phyloP scores from a whole-genome alignment of 2,888 invertebrate genomes.

The Mesorhabditis spiculigera region DNA sequence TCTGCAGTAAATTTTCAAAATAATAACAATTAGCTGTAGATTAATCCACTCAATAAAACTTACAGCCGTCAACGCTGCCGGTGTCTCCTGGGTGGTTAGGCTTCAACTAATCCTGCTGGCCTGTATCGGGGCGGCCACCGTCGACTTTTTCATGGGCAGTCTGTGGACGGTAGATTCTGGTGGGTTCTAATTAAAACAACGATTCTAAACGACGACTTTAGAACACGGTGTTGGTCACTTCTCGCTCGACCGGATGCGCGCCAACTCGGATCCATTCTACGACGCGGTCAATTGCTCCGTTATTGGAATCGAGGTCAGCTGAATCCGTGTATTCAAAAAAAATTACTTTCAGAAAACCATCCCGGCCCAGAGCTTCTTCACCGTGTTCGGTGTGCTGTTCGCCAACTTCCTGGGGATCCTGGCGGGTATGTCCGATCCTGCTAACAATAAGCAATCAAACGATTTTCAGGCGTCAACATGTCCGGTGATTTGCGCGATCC shows the following conservation, averaged over 20 bases:
- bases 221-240: slow-evolving; percentile 82
- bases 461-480: slow-evolving; percentile 79
- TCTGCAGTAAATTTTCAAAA: no score
- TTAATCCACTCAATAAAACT: slow-evolving; percentile 10
- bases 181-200: slow-evolving; percentile 59
- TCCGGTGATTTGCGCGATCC: slow-evolving; percentile 90
- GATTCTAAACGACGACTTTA: slow-evolving; percentile 57
- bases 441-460: not conserved
- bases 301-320: slow-evolving; percentile 21
- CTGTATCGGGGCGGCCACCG: slow-evolving; percentile 79
- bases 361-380: slow-evolving; percentile 81
- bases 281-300: slow-evolving; percentile 46
- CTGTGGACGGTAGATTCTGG: slow-evolving; percentile 75
- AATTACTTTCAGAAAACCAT: slow-evolving; percentile 14
- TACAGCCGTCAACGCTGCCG: slow-evolving; percentile 82
- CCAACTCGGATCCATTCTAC: slow-evolving; percentile 71
- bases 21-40: no score
- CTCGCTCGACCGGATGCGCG: slow-evolving; percentile 73
- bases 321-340: not conserved
- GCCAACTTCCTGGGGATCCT: slow-evolving; percentile 93
- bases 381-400: slow-evolving; percentile 93
- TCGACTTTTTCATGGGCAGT: slow-evolving; percentile 90
- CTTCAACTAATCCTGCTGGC: slow-evolving; percentile 83
- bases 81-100: slow-evolving; percentile 96
- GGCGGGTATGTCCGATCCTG: slow-evolving; percentile 66